A percentile compares a stretch with the other conserved stretches of the same genome.
Conservation (phyloP, 2,888 invertebrate genomes). For the Polymixis lichenea region DNA sequence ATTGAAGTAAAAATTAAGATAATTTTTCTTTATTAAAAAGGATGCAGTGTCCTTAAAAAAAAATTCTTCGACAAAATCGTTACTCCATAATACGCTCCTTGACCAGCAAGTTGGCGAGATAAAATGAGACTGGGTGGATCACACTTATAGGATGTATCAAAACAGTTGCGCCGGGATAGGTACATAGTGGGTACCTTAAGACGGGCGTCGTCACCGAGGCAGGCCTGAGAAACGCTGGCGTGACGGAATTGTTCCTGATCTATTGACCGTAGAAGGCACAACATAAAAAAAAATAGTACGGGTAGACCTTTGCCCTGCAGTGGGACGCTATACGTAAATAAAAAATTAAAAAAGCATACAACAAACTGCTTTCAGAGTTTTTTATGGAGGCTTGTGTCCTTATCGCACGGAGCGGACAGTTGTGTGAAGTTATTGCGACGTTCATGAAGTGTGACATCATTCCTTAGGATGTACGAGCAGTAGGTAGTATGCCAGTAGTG, state of each 20-base stretch:
- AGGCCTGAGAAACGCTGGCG: not conserved
- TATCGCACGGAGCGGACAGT: conserved; percentile 19
- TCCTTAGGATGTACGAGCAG: not conserved
- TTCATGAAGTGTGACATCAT: conserved; percentile 20
- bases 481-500: no score
- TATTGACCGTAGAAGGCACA: not conserved
- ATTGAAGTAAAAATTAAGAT: not conserved
- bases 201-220: not conserved
- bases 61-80: not conserved
- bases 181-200: not conserved
- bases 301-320: not conserved
- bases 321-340: not conserved
- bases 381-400: not conserved
- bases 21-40: not conserved
- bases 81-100: not conserved
- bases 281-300: not conserved
- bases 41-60: not conserved
- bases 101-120: not conserved
- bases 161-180: not conserved
- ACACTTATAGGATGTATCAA: not conserved
- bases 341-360: conserved; percentile 2
- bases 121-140: not conserved
- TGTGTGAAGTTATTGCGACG: conserved; percentile 29
- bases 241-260: not conserved
- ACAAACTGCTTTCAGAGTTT: conserved; percentile 5